Evolutionary conservation across 2,797 vertebrate genomes (phyloP).

Genomic region (Falco berigora): DNA sequence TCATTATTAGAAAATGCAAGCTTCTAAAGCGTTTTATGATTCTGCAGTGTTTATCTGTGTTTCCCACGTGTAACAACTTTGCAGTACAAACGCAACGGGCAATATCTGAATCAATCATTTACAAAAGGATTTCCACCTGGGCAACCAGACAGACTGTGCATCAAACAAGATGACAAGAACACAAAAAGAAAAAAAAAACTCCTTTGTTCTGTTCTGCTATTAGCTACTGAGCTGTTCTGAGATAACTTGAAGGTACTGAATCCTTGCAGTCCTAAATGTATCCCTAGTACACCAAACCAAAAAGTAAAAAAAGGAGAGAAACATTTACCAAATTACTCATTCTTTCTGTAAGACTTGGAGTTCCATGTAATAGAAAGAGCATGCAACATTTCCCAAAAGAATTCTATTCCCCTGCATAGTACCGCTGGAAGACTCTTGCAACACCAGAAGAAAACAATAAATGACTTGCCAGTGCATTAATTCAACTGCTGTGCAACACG

Average conservation of each 20-base stretch:
- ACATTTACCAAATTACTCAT: not conserved
- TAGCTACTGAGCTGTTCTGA: not conserved
- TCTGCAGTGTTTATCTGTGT: not conserved
- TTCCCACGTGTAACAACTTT: not conserved
- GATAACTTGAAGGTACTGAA: not conserved
- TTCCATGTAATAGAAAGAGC: not conserved
- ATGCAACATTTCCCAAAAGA: not conserved
- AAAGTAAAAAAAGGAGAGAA: not conserved
- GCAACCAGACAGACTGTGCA: not conserved
- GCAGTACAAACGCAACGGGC: not conserved
- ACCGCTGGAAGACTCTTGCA: not conserved
- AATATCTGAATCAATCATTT: not conserved
- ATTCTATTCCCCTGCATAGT: not conserved
- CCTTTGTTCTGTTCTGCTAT: not conserved
- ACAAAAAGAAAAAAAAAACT: not conserved
- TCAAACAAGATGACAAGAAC: not conserved
- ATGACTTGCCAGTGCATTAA: not conserved
- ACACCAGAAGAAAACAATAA: not conserved
- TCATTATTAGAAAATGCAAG: not conserved
- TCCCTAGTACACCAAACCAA: not conserved
- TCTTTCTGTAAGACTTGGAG: not conserved
- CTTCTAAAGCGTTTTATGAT: not conserved
- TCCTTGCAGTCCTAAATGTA: not conserved
- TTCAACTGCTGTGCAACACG: not conserved
- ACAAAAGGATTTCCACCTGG: not conserved